These are phyloP conservation scores for Lophura nycthemera DNA, from an alignment of 2,113 vertebrate genomes.

Conservation along the genomic window DNA sequence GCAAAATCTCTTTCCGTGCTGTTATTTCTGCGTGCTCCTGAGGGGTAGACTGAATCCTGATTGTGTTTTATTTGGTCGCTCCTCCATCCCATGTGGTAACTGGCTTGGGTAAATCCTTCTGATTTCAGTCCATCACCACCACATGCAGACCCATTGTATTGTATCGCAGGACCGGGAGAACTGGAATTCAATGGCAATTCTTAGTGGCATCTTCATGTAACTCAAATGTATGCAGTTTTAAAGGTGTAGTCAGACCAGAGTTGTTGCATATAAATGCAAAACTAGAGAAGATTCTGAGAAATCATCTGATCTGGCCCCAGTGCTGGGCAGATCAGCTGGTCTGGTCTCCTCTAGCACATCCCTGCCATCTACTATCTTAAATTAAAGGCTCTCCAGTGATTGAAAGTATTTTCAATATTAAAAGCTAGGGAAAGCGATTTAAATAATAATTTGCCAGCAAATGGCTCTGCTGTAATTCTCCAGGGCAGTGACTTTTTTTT, in stretches of 20 bases:
- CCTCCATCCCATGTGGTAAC: constrained; percentile 24
- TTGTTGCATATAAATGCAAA: constrained; percentile 5
- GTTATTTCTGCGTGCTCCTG: background rate
- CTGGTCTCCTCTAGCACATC: background rate
- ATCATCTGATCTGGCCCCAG: background rate
- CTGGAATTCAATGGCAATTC: background rate
- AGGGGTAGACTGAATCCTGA: background rate
- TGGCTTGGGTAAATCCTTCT: background rate
- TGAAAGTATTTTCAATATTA: constrained; percentile 52
- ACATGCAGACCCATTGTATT: background rate
- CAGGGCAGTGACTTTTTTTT: background rate
- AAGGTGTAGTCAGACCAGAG: background rate
- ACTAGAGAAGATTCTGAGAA: constrained; percentile 10
- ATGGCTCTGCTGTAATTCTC: background rate
- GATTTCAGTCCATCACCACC: background rate
- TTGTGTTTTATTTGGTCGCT: background rate
- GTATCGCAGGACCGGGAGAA: background rate
- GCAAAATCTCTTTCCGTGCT: background rate
- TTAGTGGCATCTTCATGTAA: background rate
- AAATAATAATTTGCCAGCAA: constrained; percentile 43
- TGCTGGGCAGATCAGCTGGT: constrained; percentile 22
- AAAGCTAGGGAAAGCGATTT: constrained; percentile 47
- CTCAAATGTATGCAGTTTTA: background rate
- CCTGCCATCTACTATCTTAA: constrained; percentile 14
- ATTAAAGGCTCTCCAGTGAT: constrained; percentile 47